A percentile compares a stretch with the other conserved stretches of the same genome.
Evolutionary conservation across 2,888 invertebrate species (phyloP).

Genomic region (Orgyia antiqua): DNA sequence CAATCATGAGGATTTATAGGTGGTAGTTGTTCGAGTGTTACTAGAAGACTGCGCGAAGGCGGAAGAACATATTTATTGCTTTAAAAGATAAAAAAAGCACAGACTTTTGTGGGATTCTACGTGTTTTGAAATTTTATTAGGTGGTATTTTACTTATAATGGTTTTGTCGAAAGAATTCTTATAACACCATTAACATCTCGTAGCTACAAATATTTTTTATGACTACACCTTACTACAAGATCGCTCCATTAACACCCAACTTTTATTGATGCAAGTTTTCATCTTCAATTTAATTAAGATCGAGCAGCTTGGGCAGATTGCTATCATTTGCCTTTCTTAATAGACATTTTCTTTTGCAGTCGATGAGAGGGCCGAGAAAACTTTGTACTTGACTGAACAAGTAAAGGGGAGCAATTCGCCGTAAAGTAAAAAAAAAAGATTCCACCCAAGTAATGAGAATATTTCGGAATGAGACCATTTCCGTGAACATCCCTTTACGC

Average conservation of each 20-base stretch:
- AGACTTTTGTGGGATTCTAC: conserved; percentile 42
- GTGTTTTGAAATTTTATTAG: conserved; percentile 34
- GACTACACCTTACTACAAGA: conserved; percentile 11
- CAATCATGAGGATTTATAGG: conserved; percentile 69
- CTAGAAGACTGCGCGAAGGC: conserved; percentile 49
- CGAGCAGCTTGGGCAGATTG: conserved; percentile 43
- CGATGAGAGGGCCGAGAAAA: conserved; percentile 50
- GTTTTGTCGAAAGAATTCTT: conserved; percentile 43
- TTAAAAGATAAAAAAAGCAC: conserved; percentile 57
- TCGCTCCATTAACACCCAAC: conserved; percentile 14
- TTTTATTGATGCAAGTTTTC: conserved; percentile 33
- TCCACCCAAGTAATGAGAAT: conserved; percentile 62
- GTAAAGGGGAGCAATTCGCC: conserved; percentile 48
- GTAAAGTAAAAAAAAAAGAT: conserved; percentile 60
- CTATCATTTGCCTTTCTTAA: conserved; percentile 63
- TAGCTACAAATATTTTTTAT: conserved; percentile 25
- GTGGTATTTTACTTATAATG: conserved; percentile 35
- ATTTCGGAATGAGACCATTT: conserved; percentile 53
- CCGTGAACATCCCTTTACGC: conserved; percentile 40
- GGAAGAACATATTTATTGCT: conserved; percentile 64
- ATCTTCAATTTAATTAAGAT: conserved; percentile 57
- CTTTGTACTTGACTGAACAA: conserved; percentile 54
- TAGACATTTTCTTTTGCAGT: conserved; percentile 53
- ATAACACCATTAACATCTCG: conserved; percentile 43
- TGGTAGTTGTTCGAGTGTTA: conserved; percentile 50